Conservation (phyloP, 2,113 vertebrate species). For the Misgurnus mizolepis region DNA sequence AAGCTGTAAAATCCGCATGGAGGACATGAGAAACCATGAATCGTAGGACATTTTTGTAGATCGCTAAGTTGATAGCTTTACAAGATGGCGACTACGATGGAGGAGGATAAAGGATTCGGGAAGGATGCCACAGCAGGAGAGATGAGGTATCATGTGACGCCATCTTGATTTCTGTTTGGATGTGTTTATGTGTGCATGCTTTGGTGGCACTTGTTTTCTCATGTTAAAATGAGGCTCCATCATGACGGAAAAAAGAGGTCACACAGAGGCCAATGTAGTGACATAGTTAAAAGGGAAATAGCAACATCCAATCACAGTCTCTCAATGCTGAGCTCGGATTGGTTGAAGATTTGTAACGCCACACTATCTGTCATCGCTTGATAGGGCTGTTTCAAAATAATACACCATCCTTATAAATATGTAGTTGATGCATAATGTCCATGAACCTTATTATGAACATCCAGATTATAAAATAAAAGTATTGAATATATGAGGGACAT, state of each 20-base stretch:
- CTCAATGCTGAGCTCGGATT: conserved; percentile 14
- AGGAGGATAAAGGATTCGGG: conserved; percentile 19
- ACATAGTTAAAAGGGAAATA: conserved; percentile 43
- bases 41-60: background rate
- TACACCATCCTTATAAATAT: background rate
- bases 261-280: conserved; percentile 50
- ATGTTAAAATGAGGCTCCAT: conserved; percentile 55
- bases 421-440: too few relatives aligned
- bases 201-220: conserved; percentile 37
- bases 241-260: conserved; percentile 61
- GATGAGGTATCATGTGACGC: conserved; percentile 68
- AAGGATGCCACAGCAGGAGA: conserved; percentile 34
- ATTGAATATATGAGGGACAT: too few relatives aligned
- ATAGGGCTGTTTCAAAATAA: conserved; percentile 1
- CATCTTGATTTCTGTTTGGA: conserved; percentile 64
- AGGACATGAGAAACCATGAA: background rate
- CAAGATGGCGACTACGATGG: conserved; percentile 4
- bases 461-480: too few relatives aligned
- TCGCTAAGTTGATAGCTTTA: background rate
- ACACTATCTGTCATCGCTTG: background rate
- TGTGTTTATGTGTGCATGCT: background rate
- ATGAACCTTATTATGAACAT: too few relatives aligned
- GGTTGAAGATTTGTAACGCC: background rate
- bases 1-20: background rate
- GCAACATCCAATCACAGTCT: conserved; percentile 21